Base-by-base conservation (phyloP, 53 echinoderm and acorn worm species). In the Actinopyga echinites region DNA sequence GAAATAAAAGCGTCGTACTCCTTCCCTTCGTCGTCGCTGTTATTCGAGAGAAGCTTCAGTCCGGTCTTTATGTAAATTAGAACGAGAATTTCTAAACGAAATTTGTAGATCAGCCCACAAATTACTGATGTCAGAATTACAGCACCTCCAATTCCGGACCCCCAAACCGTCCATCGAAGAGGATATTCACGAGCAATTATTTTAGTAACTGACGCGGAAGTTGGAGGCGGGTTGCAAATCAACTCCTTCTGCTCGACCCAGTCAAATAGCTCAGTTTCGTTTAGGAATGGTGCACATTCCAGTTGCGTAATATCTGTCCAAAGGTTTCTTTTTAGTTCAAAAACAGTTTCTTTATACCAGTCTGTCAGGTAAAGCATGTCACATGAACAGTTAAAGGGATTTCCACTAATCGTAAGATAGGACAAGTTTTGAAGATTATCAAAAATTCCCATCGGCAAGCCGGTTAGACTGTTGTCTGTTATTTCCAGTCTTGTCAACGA, bases 1-100 rank as follows among this genome's bases (percentile, higher is more conserved):
- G 93, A 93, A 57, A 93, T 80, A 31, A 93, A 93, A 1, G 90
- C 90, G 71, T 93, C 93, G 23, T 90, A 93, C 11, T 59, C 37
- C 56, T 79, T 87, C 6, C 62, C 75, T 28, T 26, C 42, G 30
- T 93, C 87, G 15, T 81, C 78, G 29, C 73, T 65, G 21, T 26
- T 30, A 20, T 62, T 62, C 26, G 30, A 29, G 12, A 38, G 2
- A 28, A 80, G 35, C 11, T 75, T 52, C 35, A 52, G 15, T 10
- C 84, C 74, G 20, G 77, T 87, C n/a, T 56, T 69, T 32, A 74
- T 81, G 64, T 90, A 93, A 2, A 90, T 24, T 1, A 90, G 49
- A 11, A 90, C 87, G n/a, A 85, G 85, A 32, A 93, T 77, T 31
- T 83, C 80, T 59, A 56, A 58, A 15, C 87, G 83, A 65, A 30